Evolutionary conservation across 92 coral and sea anemone genomes (phyloP).

Genomic region (Phenganax subtilis): DNA sequence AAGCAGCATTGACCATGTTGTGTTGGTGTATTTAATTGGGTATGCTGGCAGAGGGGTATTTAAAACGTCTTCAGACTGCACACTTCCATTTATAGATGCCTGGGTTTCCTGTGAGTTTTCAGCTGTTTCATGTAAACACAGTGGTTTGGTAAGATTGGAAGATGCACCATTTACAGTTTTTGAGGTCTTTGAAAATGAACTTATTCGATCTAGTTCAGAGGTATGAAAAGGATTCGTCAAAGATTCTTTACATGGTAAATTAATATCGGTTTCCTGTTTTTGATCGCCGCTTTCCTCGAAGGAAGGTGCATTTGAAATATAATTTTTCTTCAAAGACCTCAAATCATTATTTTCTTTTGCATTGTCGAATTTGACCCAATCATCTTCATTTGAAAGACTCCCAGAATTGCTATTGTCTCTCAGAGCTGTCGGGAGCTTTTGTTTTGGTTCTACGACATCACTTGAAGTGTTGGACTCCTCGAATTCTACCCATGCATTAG

Average conservation of each 20-base stretch:
- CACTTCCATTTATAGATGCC: background rate
- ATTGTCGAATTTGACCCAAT: constrained; percentile 20
- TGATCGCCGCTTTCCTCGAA: constrained; percentile 1
- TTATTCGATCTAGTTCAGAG: constrained; percentile 30
- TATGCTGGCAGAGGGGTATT: constrained; percentile 21
- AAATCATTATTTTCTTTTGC: background rate
- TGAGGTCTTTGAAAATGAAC: constrained; percentile 11
- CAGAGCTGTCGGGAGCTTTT: background rate
- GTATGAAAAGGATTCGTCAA: constrained; percentile 22
- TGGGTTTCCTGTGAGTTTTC: background rate
- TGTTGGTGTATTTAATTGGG: constrained; percentile 46
- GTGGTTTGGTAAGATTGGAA: background rate
- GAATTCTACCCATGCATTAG: constrained; percentile 22
- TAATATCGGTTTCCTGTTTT: background rate
- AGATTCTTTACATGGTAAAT: background rate
- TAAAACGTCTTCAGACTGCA: background rate
- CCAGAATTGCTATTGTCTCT: background rate
- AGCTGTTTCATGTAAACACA: background rate
- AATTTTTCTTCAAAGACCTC: background rate
- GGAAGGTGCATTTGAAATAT: background rate
- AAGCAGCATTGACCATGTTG: constrained; percentile 86
- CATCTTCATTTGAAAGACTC: background rate
- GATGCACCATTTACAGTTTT: constrained; percentile 11
- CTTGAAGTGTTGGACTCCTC: constrained; percentile 8
- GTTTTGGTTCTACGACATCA: constrained; percentile 8